phyloP scores from a whole-genome alignment of 1,140 invertebrate species.

The Hirudo medicinalis region DNA sequence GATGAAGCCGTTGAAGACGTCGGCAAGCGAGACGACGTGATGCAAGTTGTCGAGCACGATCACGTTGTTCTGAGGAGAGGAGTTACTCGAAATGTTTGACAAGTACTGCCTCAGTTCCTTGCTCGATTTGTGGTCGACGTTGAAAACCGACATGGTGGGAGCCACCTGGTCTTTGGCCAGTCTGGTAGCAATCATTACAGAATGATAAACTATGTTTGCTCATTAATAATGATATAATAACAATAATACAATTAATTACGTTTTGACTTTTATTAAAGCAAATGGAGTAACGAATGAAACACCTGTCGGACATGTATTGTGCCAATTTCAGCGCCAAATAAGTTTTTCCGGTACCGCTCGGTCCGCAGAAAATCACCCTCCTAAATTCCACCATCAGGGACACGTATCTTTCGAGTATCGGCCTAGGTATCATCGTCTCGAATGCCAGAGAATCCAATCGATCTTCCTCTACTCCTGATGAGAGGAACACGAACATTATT shows the following conservation, averaged over 20 bases:
- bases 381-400: conserved; percentile 76
- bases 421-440: conserved; percentile 87
- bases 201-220: neutral
- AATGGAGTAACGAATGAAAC: neutral
- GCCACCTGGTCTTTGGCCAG: conserved; percentile 38
- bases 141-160: conserved; percentile 46
- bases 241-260: neutral
- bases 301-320: conserved; percentile 55
- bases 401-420: conserved; percentile 81
- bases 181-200: conserved; percentile 25
- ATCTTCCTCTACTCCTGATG: conserved; percentile 9
- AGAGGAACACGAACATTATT: neutral
- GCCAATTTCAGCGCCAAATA: conserved; percentile 88
- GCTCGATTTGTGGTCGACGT: conserved; percentile 83
- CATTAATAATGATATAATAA: neutral
- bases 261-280: neutral
- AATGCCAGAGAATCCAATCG: conserved; percentile 84
- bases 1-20: conserved; percentile 68
- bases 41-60: conserved; percentile 92
- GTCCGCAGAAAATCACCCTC: conserved; percentile 83
- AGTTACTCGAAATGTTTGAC: conserved; percentile 60
- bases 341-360: conserved; percentile 91
- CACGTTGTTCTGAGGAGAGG: conserved; percentile 58
- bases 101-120: conserved; percentile 85
- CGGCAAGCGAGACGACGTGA: conserved; percentile 73